Evolutionary conservation across 2,797 vertebrate genomes (phyloP), one percentile per base, ranked within the genome.

Genomic region (Labeo calbasu): DNA sequence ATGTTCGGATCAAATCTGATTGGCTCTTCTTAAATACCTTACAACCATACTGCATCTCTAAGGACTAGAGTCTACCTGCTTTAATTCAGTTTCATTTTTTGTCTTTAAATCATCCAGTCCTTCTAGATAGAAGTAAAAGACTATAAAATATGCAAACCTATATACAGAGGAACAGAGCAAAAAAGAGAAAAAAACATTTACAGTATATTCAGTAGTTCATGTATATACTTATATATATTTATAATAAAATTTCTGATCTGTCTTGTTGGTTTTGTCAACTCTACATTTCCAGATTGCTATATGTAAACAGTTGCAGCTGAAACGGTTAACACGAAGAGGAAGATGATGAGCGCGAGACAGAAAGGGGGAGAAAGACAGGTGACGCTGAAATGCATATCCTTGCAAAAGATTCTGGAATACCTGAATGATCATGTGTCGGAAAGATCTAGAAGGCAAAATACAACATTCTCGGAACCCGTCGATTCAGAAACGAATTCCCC

Each of bases 111-210:
- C 97, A 97, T 96, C 93, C 94, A 95, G 94, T 95, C 92, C 91
- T 94, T 97, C 96, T 98, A 97, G 96, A 96, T 97, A 97, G 97
- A 98, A 98, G 97, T 99, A 98, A 98, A 99, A 99, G 96, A 98
- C 97, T 99, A 99, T 98, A 99, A 99, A 99, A 99, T 99, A 99
- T 99, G 97, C 96, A 99, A 99, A 99, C 98, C 97, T 99, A 98
- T 99, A 96, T 98, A 99, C 97, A 99, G 96, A 98, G 96, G 96
- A 96, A 95, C 50, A 84, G 71, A 87, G 80, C 69, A 85, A 85
- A 81, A 77, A 59, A 82, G 55, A 80, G 48, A 71, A 92, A 90
- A 95, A 96, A 96, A 96, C 94, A 93, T 95, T 93, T 95, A 96
- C 95, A 95, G 92, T 95, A 95, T 96, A 95, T 95, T 95, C 94